These are phyloP conservation scores for Spatula clypeata DNA, from an alignment of 2,797 vertebrate genomes.

Conservation along the genomic window DNA sequence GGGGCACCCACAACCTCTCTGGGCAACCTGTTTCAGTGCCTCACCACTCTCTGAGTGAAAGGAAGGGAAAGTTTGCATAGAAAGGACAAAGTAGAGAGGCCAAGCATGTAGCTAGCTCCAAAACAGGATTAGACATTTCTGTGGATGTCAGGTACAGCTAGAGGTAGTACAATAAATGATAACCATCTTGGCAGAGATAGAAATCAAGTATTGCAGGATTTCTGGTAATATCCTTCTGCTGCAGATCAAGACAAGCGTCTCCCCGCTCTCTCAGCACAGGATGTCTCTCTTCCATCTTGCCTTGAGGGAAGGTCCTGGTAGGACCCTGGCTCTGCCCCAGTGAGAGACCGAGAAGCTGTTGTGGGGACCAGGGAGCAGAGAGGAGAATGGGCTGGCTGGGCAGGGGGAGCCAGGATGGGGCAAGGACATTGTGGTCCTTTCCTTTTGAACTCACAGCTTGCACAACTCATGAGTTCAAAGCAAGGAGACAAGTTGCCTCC, in stretches of 20 bases:
- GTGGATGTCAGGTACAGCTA: not conserved
- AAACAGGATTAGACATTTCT: not conserved
- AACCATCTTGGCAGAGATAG: not conserved
- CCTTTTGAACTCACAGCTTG: fast-evolving
- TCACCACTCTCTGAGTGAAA: too few species aligned
- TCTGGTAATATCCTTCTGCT: not conserved
- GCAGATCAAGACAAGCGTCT: not conserved
- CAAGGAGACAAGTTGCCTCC: fast-evolving
- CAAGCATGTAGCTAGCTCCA: not conserved
- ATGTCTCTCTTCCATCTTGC: fast-evolving
- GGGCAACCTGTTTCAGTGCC: too few species aligned
- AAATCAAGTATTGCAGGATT: not conserved
- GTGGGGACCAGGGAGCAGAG: not conserved
- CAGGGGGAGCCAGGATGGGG: fast-evolving
- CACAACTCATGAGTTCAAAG: not conserved
- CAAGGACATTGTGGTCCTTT: fast-evolving
- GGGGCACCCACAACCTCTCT: too few species aligned
- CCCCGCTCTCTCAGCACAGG: fast-evolving
- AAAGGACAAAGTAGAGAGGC: not conserved
- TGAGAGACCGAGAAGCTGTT: not conserved
- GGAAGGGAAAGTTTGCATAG: not conserved
- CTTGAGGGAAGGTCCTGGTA: not conserved
- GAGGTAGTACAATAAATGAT: not conserved
- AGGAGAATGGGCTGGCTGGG: not conserved
- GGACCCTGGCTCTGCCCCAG: not conserved